Evolutionary conservation across 2,797 vertebrate genomes (phyloP), one percentile per base, ranked within the genome.

Genomic region (Scleropages formosus): DNA sequence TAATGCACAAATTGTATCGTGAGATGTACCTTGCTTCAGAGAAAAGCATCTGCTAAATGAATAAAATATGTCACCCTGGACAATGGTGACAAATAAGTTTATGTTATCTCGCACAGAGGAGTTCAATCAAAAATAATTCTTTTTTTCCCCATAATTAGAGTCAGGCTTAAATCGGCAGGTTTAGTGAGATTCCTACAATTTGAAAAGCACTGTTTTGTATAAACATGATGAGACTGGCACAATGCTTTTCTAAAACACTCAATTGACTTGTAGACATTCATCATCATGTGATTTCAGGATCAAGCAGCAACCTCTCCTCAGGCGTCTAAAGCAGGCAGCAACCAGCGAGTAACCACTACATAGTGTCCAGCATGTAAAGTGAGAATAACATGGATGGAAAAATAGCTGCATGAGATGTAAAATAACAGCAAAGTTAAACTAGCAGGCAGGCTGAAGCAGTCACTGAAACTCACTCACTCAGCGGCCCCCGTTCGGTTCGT

Each of bases 271-370:
- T 59, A 26, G 22, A 63, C n/a, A n/a, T n/a, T 47, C 39, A 67
- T 0, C 31, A 44, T 39, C 67, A 16, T 31, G 44, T 8, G 13
- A 44, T n/a, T 67, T n/a, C 44, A 12, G 20, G 47, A 12, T 15
- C 46, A 46, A 31, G 18, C 4, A 2, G n/a, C 24, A n/a, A 26
- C 20, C 47, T 15, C 18, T 16, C n/a, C 59, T 18, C 18, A 61
- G 61, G n/a, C 15, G 53, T 2, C 56, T 49, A 24, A 68, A 69
- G 22, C 67, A 53, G 22, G 10, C 20, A 13, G 46, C 39, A 22
- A 44, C 39, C n/a, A n/a, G n/a, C n/a, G n/a, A n/a, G n/a, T n/a
- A n/a, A 63, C 44, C 44, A 67, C 46, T 67, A 65, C 47, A 47
- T 20, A 47, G 67, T 65, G 18, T 47, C 11, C 67, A n/a, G 18